Base-by-base conservation (phyloP, 1,140 invertebrate genomes). In the Wiebesia pumilae region DNA sequence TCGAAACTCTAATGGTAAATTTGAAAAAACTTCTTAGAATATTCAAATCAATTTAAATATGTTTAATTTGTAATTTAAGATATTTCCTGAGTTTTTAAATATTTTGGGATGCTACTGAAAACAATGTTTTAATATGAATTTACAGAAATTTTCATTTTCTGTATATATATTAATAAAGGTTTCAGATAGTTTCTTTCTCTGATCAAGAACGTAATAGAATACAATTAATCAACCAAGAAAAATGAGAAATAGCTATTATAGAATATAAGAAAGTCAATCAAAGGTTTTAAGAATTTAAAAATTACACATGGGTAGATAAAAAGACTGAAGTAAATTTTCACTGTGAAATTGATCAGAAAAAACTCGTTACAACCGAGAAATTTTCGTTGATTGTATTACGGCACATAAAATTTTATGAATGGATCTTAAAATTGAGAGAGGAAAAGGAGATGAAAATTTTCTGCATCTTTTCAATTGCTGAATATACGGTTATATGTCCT, bases 351-450 rank as follows among this genome's bases (percentile, higher is more conserved):
- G 7, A 47, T 58, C 9, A n/a, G 30, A 47, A 77, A 40, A 43
- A 83, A 40, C 51, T 83, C 40, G 51, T 83, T 77, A 77, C 27
- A 24, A 65, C 24, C 3, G 6, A 58, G 71, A 83, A 77, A 43
- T 75, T 54, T 30, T 43, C 24, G 21, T 40, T 77, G 58, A 77
- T 77, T 58, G 27, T 43, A 83, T 58, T 83, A 30, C 69, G 24
- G 43, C 47, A 77, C 54, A 83, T 73, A 75, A 43, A 83, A 77
- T 77, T 77, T 77, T 40, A 43, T 73, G 81, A 83, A 83, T 58
- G 33, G 54, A 77, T 75, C 47, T 58, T 65, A 58, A 77, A 30
- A 58, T 43, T 75, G 71, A 83, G n/a, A n/a, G 24, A 71, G 65
- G 38, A 27, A 51, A 62, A 62, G 24, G 58, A 24, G 21, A 62